Evolutionary conservation across 1,140 invertebrate genomes (phyloP), one percentile per base, ranked within the genome.

Genomic region (Subanguina moxae): DNA sequence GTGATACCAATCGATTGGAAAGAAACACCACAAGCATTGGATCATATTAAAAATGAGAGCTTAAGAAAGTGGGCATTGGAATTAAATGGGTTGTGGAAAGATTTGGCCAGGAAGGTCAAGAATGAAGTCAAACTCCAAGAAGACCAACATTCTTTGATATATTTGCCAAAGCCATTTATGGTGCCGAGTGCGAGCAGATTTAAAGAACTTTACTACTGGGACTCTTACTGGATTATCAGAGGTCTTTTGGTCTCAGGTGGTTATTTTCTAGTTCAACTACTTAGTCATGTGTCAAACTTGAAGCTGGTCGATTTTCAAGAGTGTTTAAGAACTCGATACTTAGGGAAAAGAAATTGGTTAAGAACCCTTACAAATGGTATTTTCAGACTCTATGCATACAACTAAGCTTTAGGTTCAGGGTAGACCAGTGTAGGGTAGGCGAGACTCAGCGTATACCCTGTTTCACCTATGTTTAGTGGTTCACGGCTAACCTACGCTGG

Each of bases 101-200:
- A 52, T 52, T 7, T 52, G 48, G 8, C 3, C 48, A 52, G 48
- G 23, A 25, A 52, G 23, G 48, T 52, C n/a, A 52, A 19, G 17
- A 52, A 3, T 25, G 48, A 52, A 21, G 43, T 45, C 11, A 45
- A 52, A 52, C 3, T 5, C 8, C n/a, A 52, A 52, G n/a, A 52
- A 52, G 48, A 52, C 25, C 65, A 43, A 25, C 61, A 74, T 15
- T 52, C 48, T 52, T 15, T 52, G 48, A 21, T 52, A 3, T 52
- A 52, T 15, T 25, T 52, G 23, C 48, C 48, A 19, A 52, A 52
- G 48, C 48, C 48, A 15, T 52, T 52, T 52, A 52, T 52, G 8
- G 48, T 52, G 48, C 48, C 48, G 15, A 52, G 48, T 52, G 48
- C 15, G 48, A 52, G 3, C n/a, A 52, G 48, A 52, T 52, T 52